A percentile compares a stretch with the other conserved stretches of the same genome.
Conservation (phyloP, 2,113 vertebrate genomes). For the Triplophysa tibetana region DNA sequence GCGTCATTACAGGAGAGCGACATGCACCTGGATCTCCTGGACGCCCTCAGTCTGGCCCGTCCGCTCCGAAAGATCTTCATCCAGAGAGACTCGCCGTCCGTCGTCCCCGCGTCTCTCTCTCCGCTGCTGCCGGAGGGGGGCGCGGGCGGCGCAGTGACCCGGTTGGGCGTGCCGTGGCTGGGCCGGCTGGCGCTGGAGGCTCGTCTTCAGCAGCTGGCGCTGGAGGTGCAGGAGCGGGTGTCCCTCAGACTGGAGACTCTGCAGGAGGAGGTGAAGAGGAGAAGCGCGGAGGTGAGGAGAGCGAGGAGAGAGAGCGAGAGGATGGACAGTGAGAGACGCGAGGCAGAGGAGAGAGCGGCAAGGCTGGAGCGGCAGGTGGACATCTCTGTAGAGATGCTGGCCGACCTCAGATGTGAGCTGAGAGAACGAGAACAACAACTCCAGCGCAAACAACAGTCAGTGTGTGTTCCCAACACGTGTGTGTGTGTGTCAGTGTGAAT, state of each 20-base stretch:
- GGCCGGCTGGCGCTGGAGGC: slow-evolving; percentile 45
- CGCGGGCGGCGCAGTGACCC: neutral
- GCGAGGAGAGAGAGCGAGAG: slow-evolving; percentile 52
- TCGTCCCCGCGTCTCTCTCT: slow-evolving; percentile 11
- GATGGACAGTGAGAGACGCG: slow-evolving; percentile 63
- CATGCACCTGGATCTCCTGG: slow-evolving; percentile 36
- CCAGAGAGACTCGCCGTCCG: slow-evolving; percentile 19
- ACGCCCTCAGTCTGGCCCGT: slow-evolving; percentile 31
- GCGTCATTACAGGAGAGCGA: neutral
- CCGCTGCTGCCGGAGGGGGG: neutral
- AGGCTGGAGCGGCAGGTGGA: slow-evolving; percentile 66
- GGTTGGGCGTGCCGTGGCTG: slow-evolving; percentile 35
- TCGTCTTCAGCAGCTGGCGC: slow-evolving; percentile 54
- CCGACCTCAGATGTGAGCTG: slow-evolving; percentile 61
- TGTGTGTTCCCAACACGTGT: slow-evolving; percentile 1
- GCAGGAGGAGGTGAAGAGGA: slow-evolving; percentile 61
- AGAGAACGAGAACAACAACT: slow-evolving; percentile 63
- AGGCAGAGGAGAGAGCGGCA: slow-evolving; percentile 63
- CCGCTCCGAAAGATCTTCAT: slow-evolving; percentile 40
- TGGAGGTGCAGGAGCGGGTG: slow-evolving; percentile 68
- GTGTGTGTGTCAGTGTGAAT: neutral
- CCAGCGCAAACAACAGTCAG: slow-evolving; percentile 64
- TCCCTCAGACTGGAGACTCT: slow-evolving; percentile 56
- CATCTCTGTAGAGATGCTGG: slow-evolving; percentile 68
- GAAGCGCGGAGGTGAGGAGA: slow-evolving; percentile 61